phyloP scores from a whole-genome alignment of 2,888 invertebrate genomes.

The Drosophila algonquin region DNA sequence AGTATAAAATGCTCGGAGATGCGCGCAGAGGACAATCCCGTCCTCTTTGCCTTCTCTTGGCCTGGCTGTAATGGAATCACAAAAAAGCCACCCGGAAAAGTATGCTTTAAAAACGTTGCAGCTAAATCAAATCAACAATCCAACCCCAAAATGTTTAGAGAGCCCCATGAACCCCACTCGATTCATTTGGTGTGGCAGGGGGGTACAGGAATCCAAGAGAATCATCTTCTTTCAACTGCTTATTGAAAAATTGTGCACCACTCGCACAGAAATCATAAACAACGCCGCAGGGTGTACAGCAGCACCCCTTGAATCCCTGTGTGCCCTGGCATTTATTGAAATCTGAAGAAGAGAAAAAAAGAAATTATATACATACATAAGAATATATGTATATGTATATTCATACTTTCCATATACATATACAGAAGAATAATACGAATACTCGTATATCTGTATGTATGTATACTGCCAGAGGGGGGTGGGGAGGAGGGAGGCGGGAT shows the following conservation, averaged over 20 bases:
- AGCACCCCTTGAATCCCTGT: neutral
- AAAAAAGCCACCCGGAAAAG: conserved; percentile 52
- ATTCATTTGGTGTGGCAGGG: conserved; percentile 9
- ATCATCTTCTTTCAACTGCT: conserved; percentile 55
- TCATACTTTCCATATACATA: conserved; percentile 17
- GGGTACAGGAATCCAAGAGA: neutral
- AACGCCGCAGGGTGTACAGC: conserved; percentile 65
- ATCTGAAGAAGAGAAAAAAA: conserved; percentile 50
- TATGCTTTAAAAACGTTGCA: conserved; percentile 60
- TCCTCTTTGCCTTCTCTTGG: too few species aligned
- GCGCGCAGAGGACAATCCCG: too few species aligned
- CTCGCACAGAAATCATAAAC: conserved; percentile 72
- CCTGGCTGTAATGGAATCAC: conserved; percentile 26
- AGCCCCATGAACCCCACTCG: conserved; percentile 15
- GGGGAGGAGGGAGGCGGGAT: neutral
- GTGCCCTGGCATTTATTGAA: conserved; percentile 70
- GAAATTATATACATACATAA: conserved; percentile 15
- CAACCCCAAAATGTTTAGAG: conserved; percentile 19
- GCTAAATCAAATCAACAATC: conserved; percentile 65
- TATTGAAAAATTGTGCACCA: conserved; percentile 72
- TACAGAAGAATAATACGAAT: conserved; percentile 7
- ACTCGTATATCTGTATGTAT: too few species aligned
- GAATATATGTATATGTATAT: conserved; percentile 4
- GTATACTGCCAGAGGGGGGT: neutral
- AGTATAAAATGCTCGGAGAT: conserved; percentile 50